Conservation (phyloP, 1,140 invertebrate genomes). For the Oedothorax gibbosus region DNA sequence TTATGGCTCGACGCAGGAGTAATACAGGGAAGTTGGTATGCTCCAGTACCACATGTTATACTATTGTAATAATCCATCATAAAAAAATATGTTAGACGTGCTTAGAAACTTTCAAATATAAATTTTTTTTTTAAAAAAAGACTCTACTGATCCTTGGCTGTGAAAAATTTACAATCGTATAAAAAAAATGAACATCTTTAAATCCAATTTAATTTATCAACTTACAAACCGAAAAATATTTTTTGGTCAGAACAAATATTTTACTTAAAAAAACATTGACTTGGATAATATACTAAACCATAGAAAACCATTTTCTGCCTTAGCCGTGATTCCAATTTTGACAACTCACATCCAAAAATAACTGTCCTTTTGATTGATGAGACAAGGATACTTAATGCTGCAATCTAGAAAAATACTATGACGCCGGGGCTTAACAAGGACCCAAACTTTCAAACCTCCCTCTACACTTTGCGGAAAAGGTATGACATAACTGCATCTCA, state of each 20-base stretch:
- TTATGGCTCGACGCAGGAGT: no score
- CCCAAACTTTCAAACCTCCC: neutral
- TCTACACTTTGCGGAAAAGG: neutral
- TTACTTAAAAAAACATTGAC: neutral
- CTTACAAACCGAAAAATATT: neutral
- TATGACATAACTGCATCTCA: no score
- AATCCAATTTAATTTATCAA: neutral
- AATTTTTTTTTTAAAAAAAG: no score
- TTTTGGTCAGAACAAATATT: neutral
- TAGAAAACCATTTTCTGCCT: neutral
- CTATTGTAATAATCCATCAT: no score
- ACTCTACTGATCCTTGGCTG: neutral
- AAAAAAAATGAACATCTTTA: neutral
- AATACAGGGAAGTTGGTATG: no score
- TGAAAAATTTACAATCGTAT: neutral
- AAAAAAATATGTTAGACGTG: no score
- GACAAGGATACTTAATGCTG: slow-evolving; percentile 39
- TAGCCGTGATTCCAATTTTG: slow-evolving; percentile 17
- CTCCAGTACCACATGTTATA: no score
- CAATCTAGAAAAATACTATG: slow-evolving; percentile 35
- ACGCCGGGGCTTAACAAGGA: neutral
- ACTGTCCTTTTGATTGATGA: slow-evolving; percentile 32
- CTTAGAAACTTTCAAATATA: no score
- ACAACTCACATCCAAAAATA: slow-evolving; percentile 22
- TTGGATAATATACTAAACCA: neutral